phyloP scores from a whole-genome alignment of 2,888 invertebrate genomes.

The Metopia argyrocephala region DNA sequence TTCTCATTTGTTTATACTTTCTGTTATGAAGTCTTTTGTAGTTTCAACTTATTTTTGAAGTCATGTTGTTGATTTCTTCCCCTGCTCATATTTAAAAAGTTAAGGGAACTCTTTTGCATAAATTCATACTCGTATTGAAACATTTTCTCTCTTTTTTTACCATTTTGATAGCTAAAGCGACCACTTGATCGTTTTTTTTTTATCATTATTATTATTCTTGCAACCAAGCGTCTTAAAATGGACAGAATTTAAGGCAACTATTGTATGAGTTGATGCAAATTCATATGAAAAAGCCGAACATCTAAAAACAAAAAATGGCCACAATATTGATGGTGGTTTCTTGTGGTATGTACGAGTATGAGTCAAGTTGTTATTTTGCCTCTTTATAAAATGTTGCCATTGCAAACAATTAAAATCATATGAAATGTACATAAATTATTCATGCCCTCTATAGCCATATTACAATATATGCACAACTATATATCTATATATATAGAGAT shows the following conservation, averaged over 20 bases:
- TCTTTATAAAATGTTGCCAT: conserved; percentile 72
- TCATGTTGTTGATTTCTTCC: conserved; percentile 23
- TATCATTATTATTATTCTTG: conserved; percentile 28
- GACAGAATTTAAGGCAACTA: conserved; percentile 43
- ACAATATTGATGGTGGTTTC: conserved; percentile 34
- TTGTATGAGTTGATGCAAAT: conserved; percentile 48
- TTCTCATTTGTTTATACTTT: conserved; percentile 31
- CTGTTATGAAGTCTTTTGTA: conserved; percentile 60
- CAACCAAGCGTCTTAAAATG: conserved; percentile 54
- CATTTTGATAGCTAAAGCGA: conserved; percentile 3
- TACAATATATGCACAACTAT: neutral
- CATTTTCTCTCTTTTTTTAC: neutral
- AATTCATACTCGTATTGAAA: conserved; percentile 55
- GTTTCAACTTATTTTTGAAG: conserved; percentile 43
- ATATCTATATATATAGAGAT: neutral
- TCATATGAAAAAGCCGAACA: conserved; percentile 8
- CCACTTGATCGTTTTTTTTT: neutral
- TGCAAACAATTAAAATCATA: conserved; percentile 78
- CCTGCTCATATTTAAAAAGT: conserved; percentile 20
- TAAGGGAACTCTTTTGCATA: conserved; percentile 58
- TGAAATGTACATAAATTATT: conserved; percentile 78
- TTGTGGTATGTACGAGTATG: conserved; percentile 11
- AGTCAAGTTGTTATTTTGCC: conserved; percentile 11
- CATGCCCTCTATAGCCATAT: conserved; percentile 67
- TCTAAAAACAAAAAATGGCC: conserved; percentile 27